Percentiles rank a stretch among this genome's conserved stretches.
phyloP scores from a whole-genome alignment of 2,888 invertebrate genomes.

The Chrysolina americana region DNA sequence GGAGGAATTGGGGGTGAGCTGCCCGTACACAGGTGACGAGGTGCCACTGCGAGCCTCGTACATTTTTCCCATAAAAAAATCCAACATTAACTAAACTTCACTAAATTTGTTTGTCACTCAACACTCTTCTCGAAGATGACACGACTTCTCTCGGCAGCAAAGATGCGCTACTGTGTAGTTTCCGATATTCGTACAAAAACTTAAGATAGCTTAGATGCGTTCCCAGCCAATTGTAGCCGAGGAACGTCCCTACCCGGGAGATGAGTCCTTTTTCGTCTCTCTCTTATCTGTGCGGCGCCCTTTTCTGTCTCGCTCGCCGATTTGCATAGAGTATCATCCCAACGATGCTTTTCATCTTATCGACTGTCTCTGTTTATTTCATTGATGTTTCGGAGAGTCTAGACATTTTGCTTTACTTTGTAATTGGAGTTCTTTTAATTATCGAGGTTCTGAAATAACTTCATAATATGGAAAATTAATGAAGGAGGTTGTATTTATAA shows the following conservation, averaged over 20 bases:
- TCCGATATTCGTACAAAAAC: slow-evolving; percentile 55
- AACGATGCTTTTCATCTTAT: slow-evolving; percentile 38
- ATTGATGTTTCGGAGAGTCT: slow-evolving; percentile 50
- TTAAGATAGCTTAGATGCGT: slow-evolving; percentile 55
- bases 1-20: slow-evolving; percentile 58
- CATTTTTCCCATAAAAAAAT: slow-evolving; percentile 53
- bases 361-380: slow-evolving; percentile 47
- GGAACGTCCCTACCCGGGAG: slow-evolving; percentile 57
- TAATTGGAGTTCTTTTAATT: slow-evolving; percentile 38
- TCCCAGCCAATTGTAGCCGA: slow-evolving; percentile 51
- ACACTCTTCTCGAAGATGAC: slow-evolving; percentile 32
- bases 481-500: slow-evolving; percentile 31
- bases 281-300: slow-evolving; percentile 25
- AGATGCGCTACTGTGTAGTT: slow-evolving; percentile 51
- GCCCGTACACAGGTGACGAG: slow-evolving; percentile 63
- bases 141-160: slow-evolving; percentile 32
- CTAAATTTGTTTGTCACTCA: slow-evolving; percentile 36
- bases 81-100: slow-evolving; percentile 31
- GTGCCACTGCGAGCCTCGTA: slow-evolving; percentile 65
- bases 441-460: slow-evolving; percentile 35
- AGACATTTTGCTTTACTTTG: slow-evolving; percentile 39
- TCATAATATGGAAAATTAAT: slow-evolving; percentile 34
- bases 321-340: slow-evolving; percentile 49
- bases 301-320: slow-evolving; percentile 43
- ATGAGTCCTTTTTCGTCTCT: slow-evolving; percentile 49